phyloP scores from a whole-genome alignment of 2,113 vertebrate genomes.

The Sprattus sprattus region DNA sequence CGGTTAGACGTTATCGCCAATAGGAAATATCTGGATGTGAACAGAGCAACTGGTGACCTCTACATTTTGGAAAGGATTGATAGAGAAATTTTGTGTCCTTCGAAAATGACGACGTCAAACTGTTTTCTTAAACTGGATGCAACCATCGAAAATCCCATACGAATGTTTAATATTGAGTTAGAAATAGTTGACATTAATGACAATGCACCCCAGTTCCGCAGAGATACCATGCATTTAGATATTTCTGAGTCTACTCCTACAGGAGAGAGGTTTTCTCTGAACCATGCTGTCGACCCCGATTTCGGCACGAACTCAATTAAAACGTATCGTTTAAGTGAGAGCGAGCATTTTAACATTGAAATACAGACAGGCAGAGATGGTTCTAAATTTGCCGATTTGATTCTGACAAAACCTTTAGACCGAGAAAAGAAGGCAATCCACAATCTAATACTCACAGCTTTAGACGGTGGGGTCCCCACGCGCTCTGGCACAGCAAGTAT shows the following conservation, averaged over 20 bases:
- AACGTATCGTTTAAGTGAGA: conserved; percentile 38
- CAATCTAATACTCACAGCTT: conserved; percentile 50
- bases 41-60: conserved; percentile 64
- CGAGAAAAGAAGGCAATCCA: conserved; percentile 40
- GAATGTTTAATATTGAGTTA: conserved; percentile 55
- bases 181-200: conserved; percentile 43
- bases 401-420: conserved; percentile 39
- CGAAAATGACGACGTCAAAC: conserved; percentile 30
- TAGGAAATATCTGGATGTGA: conserved; percentile 64
- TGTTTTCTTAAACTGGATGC: conserved; percentile 60
- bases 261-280: conserved; percentile 36
- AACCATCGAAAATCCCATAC: conserved; percentile 57
- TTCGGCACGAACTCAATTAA: conserved; percentile 34
- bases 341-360: conserved; percentile 44
- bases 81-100: conserved; percentile 44
- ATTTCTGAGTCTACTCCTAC: conserved; percentile 34
- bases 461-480: conserved; percentile 45
- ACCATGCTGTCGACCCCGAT: conserved; percentile 41
- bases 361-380: conserved; percentile 48
- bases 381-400: conserved; percentile 46
- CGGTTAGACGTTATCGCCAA: conserved; percentile 31
- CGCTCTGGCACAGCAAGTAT: conserved; percentile 47
- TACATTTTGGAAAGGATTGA: conserved; percentile 61
- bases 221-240: conserved; percentile 58
- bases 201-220: conserved; percentile 36